Evolutionary conservation across 1,140 invertebrate genomes (phyloP).

Genomic region (Drosophila subobscura): DNA sequence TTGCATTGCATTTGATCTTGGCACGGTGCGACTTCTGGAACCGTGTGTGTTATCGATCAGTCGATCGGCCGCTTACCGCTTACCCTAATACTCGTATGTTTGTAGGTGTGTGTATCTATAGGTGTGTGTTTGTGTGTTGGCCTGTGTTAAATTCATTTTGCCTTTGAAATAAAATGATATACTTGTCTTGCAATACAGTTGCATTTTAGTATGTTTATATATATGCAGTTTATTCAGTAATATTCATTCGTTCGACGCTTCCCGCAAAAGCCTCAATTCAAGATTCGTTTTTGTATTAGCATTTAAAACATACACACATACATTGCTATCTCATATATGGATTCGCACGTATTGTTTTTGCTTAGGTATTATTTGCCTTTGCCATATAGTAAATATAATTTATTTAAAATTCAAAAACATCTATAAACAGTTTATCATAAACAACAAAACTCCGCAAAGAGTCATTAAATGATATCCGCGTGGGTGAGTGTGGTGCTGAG

Average conservation of each 20-base stretch:
- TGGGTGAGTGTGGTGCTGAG: slow-evolving; percentile 21
- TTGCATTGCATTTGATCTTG: no score
- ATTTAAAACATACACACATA: slow-evolving; percentile 71
- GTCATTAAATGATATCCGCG: slow-evolving; percentile 65
- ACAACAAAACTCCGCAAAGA: slow-evolving; percentile 70
- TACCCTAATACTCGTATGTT: slow-evolving; percentile 17
- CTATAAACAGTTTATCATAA: slow-evolving; percentile 76
- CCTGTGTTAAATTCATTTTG: slow-evolving; percentile 50
- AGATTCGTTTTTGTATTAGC: slow-evolving; percentile 66
- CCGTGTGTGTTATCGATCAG: no score
- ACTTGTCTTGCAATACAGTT: slow-evolving; percentile 69
- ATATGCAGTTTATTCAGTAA: slow-evolving; percentile 69
- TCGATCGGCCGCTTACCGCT: slow-evolving; percentile 7
- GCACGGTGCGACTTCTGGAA: no score
- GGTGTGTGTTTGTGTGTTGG: slow-evolving; percentile 13
- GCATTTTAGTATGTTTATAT: slow-evolving; percentile 52
- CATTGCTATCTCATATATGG: slow-evolving; percentile 62
- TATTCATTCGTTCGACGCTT: slow-evolving; percentile 52
- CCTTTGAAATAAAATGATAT: slow-evolving; percentile 72
- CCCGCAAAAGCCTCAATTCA: slow-evolving; percentile 41
- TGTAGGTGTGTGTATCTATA: slow-evolving; percentile 9
- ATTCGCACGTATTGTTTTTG: slow-evolving; percentile 37
- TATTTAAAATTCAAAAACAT: slow-evolving; percentile 80
- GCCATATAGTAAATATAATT: slow-evolving; percentile 79
- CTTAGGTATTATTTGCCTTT: slow-evolving; percentile 32